Conservation (phyloP, 1,140 invertebrate genomes). For the Zaprionus vittiger region DNA sequence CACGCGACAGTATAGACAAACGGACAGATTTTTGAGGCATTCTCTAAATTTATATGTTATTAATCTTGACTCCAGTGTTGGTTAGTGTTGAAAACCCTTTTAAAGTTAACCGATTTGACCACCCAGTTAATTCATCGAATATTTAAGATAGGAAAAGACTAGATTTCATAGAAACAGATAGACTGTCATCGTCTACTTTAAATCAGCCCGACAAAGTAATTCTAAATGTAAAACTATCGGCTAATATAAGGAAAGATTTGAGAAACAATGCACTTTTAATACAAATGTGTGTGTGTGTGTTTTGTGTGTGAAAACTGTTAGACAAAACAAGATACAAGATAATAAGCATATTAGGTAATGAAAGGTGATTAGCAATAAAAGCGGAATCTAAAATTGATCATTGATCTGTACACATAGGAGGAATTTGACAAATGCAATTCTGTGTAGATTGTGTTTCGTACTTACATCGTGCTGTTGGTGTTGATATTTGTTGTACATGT, state of each 20-base stretch:
- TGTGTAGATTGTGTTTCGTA: conserved; percentile 81
- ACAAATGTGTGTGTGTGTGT: conserved; percentile 11
- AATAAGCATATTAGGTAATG: conserved; percentile 43
- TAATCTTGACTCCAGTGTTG: too few species aligned
- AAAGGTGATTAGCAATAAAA: conserved; percentile 55
- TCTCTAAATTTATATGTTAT: neutral
- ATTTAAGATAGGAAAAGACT: conserved; percentile 1
- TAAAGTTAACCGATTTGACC: neutral
- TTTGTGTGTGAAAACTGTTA: conserved; percentile 1
- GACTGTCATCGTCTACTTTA: conserved; percentile 5
- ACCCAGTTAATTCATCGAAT: too few species aligned
- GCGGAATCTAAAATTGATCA: conserved; percentile 65
- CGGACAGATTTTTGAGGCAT: neutral
- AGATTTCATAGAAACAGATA: conserved; percentile 1
- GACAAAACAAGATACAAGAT: conserved; percentile 6
- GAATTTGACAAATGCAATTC: conserved; percentile 72
- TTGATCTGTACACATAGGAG: conserved; percentile 68
- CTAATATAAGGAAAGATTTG: conserved; percentile 7
- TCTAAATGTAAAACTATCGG: neutral
- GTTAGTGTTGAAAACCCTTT: neutral
- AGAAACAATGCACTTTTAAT: conserved; percentile 29
- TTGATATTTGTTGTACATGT: conserved; percentile 78
- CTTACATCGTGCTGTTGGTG: conserved; percentile 84
- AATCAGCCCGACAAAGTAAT: conserved; percentile 3
- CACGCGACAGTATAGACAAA: neutral